Conservation (phyloP, 92 coral and sea anemone species). For the Micromussa lordhowensis region DNA sequence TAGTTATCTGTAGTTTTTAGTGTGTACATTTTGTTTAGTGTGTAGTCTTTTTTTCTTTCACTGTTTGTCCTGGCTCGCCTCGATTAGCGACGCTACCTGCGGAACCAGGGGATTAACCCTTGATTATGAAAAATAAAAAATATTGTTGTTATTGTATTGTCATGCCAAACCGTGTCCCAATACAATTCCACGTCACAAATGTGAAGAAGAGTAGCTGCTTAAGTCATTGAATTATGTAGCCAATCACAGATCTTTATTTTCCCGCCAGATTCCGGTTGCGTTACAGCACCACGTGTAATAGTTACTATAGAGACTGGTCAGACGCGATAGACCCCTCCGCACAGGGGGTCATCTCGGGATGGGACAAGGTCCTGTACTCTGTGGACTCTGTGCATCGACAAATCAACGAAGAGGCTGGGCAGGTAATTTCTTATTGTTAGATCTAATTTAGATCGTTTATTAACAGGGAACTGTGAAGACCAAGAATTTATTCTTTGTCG, state of each 20-base stretch:
- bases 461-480: no score
- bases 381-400: slow-evolving; percentile 85
- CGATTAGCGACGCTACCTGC: no score
- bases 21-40: no score
- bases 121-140: no score
- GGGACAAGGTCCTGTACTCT: slow-evolving; percentile 86
- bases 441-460: not conserved
- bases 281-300: slow-evolving; percentile 94
- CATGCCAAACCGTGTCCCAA: not conserved
- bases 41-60: no score
- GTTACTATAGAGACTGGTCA: slow-evolving; percentile 94
- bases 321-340: slow-evolving; percentile 82
- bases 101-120: no score
- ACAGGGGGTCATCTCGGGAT: slow-evolving; percentile 81
- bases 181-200: not conserved
- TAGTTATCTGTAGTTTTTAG: no score
- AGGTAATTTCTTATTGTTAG: slow-evolving; percentile 40
- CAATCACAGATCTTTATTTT: not conserved
- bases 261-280: slow-evolving; percentile 85
- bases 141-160: no score
- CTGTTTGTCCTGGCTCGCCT: no score
- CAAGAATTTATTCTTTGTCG: no score
- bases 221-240: no score
- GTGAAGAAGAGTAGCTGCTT: not conserved
- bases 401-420: slow-evolving; percentile 84